Conservation (phyloP, 2,113 vertebrate genomes). For the Tachysurus vachellii region DNA sequence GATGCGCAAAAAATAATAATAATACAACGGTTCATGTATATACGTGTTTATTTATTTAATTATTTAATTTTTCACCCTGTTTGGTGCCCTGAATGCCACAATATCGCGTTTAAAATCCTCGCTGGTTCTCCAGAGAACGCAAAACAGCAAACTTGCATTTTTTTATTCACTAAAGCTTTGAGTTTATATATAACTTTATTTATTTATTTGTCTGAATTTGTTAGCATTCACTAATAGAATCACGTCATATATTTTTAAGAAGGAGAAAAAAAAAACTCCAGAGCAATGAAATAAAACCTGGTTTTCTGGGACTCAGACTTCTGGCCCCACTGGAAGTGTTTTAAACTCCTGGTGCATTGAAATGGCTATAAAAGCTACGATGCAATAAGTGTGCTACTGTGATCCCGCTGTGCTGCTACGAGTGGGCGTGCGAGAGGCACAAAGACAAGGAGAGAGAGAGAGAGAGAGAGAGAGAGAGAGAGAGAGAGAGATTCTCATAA, state of each 20-base stretch:
- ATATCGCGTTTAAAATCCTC: background rate
- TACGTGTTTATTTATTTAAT: background rate
- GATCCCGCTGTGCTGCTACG: conserved; percentile 36
- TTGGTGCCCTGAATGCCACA: background rate
- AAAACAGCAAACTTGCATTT: background rate
- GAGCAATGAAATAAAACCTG: background rate
- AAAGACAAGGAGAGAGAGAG: conserved; percentile 5
- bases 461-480: conserved; percentile 7
- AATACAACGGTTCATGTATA: background rate
- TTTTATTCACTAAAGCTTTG: background rate
- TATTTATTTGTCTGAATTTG: background rate
- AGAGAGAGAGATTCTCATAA: conserved; percentile 34
- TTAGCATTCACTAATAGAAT: background rate
- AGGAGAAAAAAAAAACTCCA: background rate
- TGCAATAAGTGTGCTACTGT: conserved; percentile 19
- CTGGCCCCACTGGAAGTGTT: background rate
- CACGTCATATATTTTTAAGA: background rate
- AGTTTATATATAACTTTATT: background rate
- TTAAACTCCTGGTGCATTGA: conserved; percentile 2
- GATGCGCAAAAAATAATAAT: conserved; percentile 17
- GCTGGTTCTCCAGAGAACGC: background rate
- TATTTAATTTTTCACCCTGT: conserved; percentile 11
- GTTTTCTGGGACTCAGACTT: conserved; percentile 12
- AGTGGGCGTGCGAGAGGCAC: conserved; percentile 30
- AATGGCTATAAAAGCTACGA: conserved; percentile 11